phyloP scores from a whole-genome alignment of 2,797 vertebrate species.

The Gallinago stenura region DNA sequence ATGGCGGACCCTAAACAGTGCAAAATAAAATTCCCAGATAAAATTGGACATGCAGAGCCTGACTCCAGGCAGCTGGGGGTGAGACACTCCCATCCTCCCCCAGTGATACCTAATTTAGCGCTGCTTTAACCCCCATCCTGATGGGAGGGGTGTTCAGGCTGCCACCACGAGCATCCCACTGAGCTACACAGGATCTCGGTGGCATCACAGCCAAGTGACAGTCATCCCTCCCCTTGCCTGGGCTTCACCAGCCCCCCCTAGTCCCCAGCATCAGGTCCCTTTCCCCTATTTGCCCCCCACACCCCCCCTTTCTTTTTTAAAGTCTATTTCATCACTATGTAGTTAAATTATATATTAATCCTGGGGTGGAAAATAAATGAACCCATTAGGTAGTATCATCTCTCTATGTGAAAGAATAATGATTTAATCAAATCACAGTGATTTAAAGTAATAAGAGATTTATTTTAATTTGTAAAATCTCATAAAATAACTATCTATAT shows the following conservation, averaged over 20 bases:
- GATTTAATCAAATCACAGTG: slow-evolving; percentile 25
- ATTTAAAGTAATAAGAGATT: slow-evolving; percentile 27
- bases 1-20: fast-evolving
- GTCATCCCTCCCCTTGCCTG: fast-evolving
- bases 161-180: fast-evolving
- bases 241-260: fast-evolving
- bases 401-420: slow-evolving; percentile 40
- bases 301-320: neutral
- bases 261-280: fast-evolving
- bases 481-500: slow-evolving; percentile 33
- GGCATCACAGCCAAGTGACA: fast-evolving
- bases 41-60: neutral
- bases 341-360: neutral
- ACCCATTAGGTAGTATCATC: neutral
- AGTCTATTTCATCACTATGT: neutral
- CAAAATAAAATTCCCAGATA: neutral
- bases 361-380: slow-evolving; percentile 10
- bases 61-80: neutral
- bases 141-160: no score
- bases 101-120: no score
- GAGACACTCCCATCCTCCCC: neutral
- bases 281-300: neutral
- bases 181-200: no score
- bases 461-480: slow-evolving; percentile 34
- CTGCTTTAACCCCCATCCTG: neutral